Evolutionary conservation across 2,888 invertebrate species (phyloP).

Genomic region (Watsonalla cultraria): DNA sequence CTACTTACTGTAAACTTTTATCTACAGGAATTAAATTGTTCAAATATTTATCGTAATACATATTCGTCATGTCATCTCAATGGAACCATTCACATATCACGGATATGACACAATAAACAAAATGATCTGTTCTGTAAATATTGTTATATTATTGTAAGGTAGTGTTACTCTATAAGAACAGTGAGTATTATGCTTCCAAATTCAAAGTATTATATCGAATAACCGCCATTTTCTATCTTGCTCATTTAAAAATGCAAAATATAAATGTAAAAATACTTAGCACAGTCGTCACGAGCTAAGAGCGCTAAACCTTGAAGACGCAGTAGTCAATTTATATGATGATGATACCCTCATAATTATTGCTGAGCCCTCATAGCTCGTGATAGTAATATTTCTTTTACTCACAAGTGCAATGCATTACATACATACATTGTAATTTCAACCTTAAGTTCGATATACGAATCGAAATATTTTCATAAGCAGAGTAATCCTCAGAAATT

Average conservation of each 20-base stretch:
- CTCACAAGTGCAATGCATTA: background rate
- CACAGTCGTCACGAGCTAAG: too few species aligned
- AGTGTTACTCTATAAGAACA: background rate
- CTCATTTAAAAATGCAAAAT: too few species aligned
- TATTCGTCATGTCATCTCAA: background rate
- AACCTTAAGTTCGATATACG: background rate
- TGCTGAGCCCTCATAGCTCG: too few species aligned
- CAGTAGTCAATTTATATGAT: too few species aligned
- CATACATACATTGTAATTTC: background rate
- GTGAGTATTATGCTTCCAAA: conserved; percentile 2
- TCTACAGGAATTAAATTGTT: background rate
- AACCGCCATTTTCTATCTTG: too few species aligned
- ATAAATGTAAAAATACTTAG: too few species aligned
- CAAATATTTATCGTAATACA: background rate
- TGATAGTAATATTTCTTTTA: background rate
- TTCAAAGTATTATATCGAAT: background rate
- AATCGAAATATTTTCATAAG: too few species aligned
- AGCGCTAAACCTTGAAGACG: too few species aligned
- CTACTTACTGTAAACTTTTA: background rate
- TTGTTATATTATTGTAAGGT: background rate
- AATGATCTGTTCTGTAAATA: conserved; percentile 1
- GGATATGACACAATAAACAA: background rate
- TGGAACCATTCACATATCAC: conserved; percentile 2
- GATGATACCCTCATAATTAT: too few species aligned
- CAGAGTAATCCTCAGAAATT: too few species aligned